Base-by-base conservation (phyloP, 2,888 invertebrate species). In the Troglohyphantes excavatus region DNA sequence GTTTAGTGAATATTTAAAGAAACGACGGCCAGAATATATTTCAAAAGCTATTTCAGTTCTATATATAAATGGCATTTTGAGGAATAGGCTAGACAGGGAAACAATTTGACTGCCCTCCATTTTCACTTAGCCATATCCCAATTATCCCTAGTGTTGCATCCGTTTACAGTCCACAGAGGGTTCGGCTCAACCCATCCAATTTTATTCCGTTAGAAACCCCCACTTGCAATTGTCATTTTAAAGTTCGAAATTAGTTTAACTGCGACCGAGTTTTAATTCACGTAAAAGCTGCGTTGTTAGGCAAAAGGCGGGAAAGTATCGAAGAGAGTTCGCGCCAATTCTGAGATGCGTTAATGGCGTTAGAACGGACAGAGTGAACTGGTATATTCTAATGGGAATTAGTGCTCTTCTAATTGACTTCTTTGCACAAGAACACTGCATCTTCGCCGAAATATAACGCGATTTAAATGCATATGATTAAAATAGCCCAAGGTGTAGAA, bases 231-330 rank as follows among this genome's bases (percentile, higher is more conserved):
- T 70, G 82, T 70, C 70, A 61, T 70, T 82, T 70, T 23, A 61
- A 81, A 81, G 68, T 70, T 81, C 13, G 70, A 53, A 70, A 59
- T 21, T 29, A 82, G 53, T 82, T 82, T 67, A 79, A 19, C 43
- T 46, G 26, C 67, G 33, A n/a, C 70, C 17, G 23, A 59, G 82
- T 82, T 70, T 82, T 82, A 82, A 82, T 82, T 82, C 70, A 33
- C 68, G 61, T 59, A 70, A 81, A 59, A 81, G 68, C 70, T 68
- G 70, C 11, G 53, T 82, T 82, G 70, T 82, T 59, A 70, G 70
- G 70, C 33, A 70, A 70, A 26, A 39, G 53, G 53, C 43, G 23
- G 65, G 29, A 59, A 78, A 63, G 33, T 78, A 23, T 65, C 43
- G 23, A 6, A 26, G 33, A n/a, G 53, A 33, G n/a, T 39, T 19